These are phyloP conservation scores for Battus philenor DNA, from an alignment of 1,140 invertebrate genomes.

Conservation along the genomic window DNA sequence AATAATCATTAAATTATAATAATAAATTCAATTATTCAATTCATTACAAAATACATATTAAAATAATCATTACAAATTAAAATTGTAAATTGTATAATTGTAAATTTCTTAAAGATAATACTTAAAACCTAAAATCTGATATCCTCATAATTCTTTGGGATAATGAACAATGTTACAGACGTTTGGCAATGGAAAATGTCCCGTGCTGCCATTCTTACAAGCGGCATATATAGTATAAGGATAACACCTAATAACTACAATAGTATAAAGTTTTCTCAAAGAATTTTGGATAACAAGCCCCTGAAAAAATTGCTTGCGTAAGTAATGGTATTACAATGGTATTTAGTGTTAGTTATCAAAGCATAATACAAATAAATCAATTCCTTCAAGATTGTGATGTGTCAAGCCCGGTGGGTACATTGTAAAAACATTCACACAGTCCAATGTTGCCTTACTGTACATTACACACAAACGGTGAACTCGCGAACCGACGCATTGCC, in stretches of 20 bases:
- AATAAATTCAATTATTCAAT: not conserved
- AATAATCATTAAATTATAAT: not conserved
- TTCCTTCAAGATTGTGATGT: conserved; percentile 21
- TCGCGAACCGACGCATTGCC: too few relatives aligned
- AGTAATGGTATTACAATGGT: conserved; percentile 37
- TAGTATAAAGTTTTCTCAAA: too few relatives aligned
- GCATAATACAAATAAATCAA: conserved; percentile 27
- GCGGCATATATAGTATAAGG: too few relatives aligned
- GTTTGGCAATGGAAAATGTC: conserved; percentile 42
- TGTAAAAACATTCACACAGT: conserved; percentile 19
- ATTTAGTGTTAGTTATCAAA: conserved; percentile 33
- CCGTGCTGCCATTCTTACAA: conserved; percentile 35
- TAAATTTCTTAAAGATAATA: not conserved
- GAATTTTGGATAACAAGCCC: too few relatives aligned
- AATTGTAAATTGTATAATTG: not conserved
- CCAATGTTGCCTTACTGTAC: too few relatives aligned
- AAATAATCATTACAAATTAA: not conserved
- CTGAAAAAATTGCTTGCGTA: too few relatives aligned
- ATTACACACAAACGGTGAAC: too few relatives aligned
- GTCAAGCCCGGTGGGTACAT: conserved; percentile 27
- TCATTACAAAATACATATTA: not conserved
- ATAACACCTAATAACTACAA: conserved; percentile 25
- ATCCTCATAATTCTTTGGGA: conserved; percentile 61
- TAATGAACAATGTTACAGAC: conserved; percentile 44
- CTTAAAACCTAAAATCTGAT: conserved; percentile 44